Evolutionary conservation across 2,888 invertebrate species (phyloP), one percentile per base, ranked within the genome.

Genomic region (Elysia crispata): DNA sequence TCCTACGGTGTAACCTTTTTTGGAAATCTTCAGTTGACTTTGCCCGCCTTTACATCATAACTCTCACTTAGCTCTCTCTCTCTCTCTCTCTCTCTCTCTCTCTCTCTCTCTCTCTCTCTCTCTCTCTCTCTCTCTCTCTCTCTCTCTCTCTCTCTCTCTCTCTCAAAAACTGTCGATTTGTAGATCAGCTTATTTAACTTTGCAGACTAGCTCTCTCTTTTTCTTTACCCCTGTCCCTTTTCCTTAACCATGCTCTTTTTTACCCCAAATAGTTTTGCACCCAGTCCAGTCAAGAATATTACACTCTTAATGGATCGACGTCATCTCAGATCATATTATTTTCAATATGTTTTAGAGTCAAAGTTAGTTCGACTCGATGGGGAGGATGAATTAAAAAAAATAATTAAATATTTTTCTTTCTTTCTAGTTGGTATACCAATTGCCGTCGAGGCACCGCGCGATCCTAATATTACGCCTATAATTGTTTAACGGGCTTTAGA

Each of bases 1-100:
- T 41, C 41, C 41, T 41, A 41, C 11, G 5, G 3, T 41, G 41
- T 41, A 11, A 41, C 41, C 5, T 41, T 3, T 41, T 41, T 11
- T 41, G 41, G 41, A 41, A 41, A 41, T 75, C 67, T 66, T 57
- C 64, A 31, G n/a, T 73, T 30, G 1, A 23, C 18, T 70, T 73
- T 20, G 28, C 41, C 54, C 25, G 8, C 50, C 28, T 73, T 54
- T 49, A n/a, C 50, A 15, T 70, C 50, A 50, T 25, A 23, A 41
- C 50, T 41, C n/a, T 41, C 6, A 49, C 11, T 41, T 41, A 41
- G 11, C 3, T 6, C 77, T 41, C 74, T 74, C 67, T 49, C 77
- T 73, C 77, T 64, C 67, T 80, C 64, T 77, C 31, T 72, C 64
- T 33, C 33, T 57, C 41, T 62, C 62, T 62, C 64, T 75, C 31